Evolutionary conservation across 2,888 invertebrate species (phyloP), one percentile per base, ranked within the genome.

Genomic region (Terebella lapidaria): DNA sequence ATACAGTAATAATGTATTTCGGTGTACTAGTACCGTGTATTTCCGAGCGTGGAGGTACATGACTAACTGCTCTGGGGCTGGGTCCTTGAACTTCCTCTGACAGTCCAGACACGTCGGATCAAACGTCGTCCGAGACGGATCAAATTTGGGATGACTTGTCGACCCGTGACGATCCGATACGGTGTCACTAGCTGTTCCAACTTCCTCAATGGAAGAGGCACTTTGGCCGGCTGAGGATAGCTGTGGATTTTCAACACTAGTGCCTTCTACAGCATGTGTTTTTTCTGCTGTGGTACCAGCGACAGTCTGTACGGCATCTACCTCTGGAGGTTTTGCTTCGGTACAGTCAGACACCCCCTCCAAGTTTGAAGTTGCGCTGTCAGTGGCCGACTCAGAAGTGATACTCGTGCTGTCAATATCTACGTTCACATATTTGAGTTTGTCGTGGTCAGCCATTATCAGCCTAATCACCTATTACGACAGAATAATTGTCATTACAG

Each of bases 31-130:
- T 88, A 77, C 78, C 68, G 73, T 68, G 60, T 82, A 82, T 25
- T 67, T 69, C 57, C 79, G 72, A 29, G 95, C 95, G 82, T 96
- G 96, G 51, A 96, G 86, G 82, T 92, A 96, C 92, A 96, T 93
- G 70, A 94, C 89, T 62, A 96, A 86, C 81, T 95, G 93, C 69
- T 90, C 87, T 0, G 92, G 91, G 66, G 90, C 87, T 0, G 96
- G 95, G 81, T 96, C 95, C 67, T 91, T 85, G 83, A 92, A 94
- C 63, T 90, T 86, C 61, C 92, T 90, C 81, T 91, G 91, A 82
- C 95, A 96, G 81, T 94, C 92, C 79, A 91, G 90, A 83, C 95
- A 96, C 78, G 92, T 89, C 45, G 88, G 88, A 78, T 94, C 93
- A 15, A 53, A 5, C 27, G 22, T 28, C 49, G 22, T 10, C 5